These are phyloP conservation scores for Esox niger DNA, from an alignment of 2,113 vertebrate genomes.

Conservation along the genomic window DNA sequence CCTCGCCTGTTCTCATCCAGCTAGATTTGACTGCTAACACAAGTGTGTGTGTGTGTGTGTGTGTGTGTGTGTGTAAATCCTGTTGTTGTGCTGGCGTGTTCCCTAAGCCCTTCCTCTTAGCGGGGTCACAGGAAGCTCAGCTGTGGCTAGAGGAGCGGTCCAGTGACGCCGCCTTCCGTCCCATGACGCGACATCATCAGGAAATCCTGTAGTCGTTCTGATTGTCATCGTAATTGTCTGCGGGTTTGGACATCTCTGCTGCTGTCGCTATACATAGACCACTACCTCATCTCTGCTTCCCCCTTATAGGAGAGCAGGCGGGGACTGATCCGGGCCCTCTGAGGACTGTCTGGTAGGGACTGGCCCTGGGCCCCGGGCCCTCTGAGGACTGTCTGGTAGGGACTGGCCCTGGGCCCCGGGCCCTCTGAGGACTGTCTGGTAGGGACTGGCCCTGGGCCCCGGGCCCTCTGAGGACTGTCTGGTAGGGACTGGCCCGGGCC, in stretches of 20 bases:
- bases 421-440: too few species aligned
- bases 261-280: constrained; percentile 48
- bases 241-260: constrained; percentile 34
- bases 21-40: constrained; percentile 19
- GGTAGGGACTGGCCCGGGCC: too few species aligned
- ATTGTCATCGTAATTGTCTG: constrained; percentile 58
- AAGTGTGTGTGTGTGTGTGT: constrained; percentile 3
- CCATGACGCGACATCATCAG: constrained; percentile 15
- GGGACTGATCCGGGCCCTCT: neutral
- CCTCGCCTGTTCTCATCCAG: constrained; percentile 21
- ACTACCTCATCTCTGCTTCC: constrained; percentile 9
- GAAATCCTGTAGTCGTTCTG: constrained; percentile 70
- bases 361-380: too few species aligned
- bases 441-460: too few species aligned
- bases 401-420: too few species aligned
- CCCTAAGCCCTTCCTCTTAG: constrained; percentile 22
- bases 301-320: neutral
- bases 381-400: too few species aligned
- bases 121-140: neutral
- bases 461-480: neutral
- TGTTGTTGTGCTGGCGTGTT: constrained; percentile 42
- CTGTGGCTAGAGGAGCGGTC: neutral
- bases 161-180: constrained; percentile 33
- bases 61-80: constrained; percentile 7
- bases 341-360: too few species aligned